Base-by-base conservation (phyloP, 2,888 invertebrate genomes). In the Andrena marginata region DNA sequence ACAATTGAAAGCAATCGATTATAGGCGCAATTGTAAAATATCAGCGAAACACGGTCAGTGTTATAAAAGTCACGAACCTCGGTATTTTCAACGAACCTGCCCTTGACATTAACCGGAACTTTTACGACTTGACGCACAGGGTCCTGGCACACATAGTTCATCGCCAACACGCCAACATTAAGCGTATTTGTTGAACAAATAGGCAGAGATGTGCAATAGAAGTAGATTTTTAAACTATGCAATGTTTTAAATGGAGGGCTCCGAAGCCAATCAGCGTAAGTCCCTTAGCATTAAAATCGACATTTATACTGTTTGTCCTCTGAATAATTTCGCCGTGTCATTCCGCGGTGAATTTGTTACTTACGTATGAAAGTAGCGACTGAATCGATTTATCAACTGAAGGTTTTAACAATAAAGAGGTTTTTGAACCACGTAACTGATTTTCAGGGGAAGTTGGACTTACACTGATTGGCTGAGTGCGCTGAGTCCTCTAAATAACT, bases 71-170 rank as follows among this genome's bases (percentile, higher is more conserved):
- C 77, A 56, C 80, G 84, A 85, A 85, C 84, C 81, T 81, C 80
- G 85, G 60, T 85, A 84, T 85, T 85, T 84, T 65, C 74, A 10
- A 20, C 4, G 62, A 67, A 31, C 49, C 33, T 7, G 64, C 56
- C 77, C 84, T 84, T 85, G 84, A 84, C 85, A 85, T 85, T 85
- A 75, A 77, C 67, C 54, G 7, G 48, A 5, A 74, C 49, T 71
- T 63, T 48, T 62, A 59, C 35, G 31, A 31, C n/a, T 54, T 75
- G 63, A 60, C 26, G 48, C 59, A 56, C 42, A 51, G 26, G 29
- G 49, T 48, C 35, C 33, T 65, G n/a, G 26, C 16, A 16, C 20
- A 31, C 42, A 6, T 26, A 2, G 8, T 16, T 48, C 20, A 7
- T 2, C n/a, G 48, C 13, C 7, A 13, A 48, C 20, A 16, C 6